Evolutionary conservation across 2,888 invertebrate species (phyloP).

Genomic region (Lepidocyrtoides sp.): DNA sequence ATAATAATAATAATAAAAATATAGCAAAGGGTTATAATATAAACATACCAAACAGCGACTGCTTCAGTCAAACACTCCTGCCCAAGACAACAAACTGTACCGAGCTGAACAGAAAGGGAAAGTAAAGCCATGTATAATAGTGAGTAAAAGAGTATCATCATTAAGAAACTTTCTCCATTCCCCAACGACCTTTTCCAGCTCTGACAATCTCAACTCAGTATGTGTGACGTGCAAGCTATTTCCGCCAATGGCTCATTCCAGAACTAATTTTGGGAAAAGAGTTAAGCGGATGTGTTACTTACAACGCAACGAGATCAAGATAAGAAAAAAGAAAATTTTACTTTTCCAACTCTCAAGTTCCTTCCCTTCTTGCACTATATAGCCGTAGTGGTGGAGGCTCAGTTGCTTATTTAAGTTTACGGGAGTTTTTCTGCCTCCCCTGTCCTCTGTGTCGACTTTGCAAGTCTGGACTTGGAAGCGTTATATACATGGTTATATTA

Average conservation of each 20-base stretch:
- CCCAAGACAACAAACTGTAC: not conserved
- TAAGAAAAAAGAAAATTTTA: conserved; percentile 61
- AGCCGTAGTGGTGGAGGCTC: not conserved
- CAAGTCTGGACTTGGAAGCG: not conserved
- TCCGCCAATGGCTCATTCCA: conserved; percentile 77
- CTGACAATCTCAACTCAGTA: conserved; percentile 69
- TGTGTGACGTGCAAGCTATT: conserved; percentile 76
- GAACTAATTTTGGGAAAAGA: conserved; percentile 76
- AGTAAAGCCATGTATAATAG: conserved; percentile 1
- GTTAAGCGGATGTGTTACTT: conserved; percentile 77
- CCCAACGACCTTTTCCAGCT: conserved; percentile 71
- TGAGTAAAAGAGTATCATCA: conserved; percentile 73
- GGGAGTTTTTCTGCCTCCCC: conserved; percentile 42
- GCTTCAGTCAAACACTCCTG: not conserved
- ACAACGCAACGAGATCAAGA: conserved; percentile 64
- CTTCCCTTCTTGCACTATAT: not conserved
- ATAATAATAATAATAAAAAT: too few species aligned
- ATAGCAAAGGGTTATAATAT: not conserved
- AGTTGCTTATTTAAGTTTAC: conserved; percentile 72
- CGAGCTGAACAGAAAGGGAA: not conserved
- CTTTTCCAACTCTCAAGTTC: not conserved
- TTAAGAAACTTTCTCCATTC: conserved; percentile 77
- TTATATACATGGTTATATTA: not conserved
- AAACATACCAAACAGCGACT: too few species aligned
- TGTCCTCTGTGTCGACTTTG: conserved; percentile 19